Evolutionary conservation across 2,113 vertebrate genomes (phyloP).

Genomic region (Tapirus terrestris): DNA sequence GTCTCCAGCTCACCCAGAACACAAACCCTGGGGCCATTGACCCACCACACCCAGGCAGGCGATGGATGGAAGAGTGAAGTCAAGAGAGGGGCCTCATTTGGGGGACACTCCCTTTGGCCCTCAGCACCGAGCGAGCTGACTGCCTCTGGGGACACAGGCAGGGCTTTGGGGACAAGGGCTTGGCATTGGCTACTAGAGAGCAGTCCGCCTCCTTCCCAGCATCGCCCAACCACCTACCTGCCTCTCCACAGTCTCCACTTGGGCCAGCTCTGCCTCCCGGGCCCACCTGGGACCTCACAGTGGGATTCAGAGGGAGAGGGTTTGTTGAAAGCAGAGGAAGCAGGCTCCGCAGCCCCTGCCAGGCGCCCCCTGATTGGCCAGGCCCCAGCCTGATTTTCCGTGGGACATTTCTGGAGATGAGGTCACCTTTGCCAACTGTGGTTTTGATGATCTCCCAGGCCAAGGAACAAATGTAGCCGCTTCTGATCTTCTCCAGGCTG

Average conservation of each 20-base stretch:
- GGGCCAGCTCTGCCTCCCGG: neutral
- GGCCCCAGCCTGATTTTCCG: neutral
- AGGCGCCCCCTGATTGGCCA: neutral
- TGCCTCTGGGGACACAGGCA: rapidly evolving
- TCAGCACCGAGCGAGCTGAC: rapidly evolving
- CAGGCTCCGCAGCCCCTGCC: rapidly evolving
- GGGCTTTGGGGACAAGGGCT: neutral
- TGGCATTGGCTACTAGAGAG: rapidly evolving
- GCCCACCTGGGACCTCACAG: neutral
- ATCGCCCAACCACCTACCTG: rapidly evolving
- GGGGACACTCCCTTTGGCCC: neutral
- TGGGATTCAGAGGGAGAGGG: rapidly evolving
- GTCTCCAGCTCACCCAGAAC: neutral
- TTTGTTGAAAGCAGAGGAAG: neutral
- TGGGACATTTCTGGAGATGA: neutral
- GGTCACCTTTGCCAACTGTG: rapidly evolving
- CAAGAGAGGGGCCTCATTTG: rapidly evolving
- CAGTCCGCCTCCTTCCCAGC: neutral
- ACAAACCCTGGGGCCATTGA: rapidly evolving
- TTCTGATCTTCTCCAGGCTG: neutral
- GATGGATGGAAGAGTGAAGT: neutral
- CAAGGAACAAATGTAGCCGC: neutral
- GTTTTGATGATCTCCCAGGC: neutral
- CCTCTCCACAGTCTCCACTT: too few relatives aligned
- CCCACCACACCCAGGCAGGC: rapidly evolving